phyloP scores from a whole-genome alignment of 2,888 invertebrate genomes.

The Acanthococcus lagerstroemiae region DNA sequence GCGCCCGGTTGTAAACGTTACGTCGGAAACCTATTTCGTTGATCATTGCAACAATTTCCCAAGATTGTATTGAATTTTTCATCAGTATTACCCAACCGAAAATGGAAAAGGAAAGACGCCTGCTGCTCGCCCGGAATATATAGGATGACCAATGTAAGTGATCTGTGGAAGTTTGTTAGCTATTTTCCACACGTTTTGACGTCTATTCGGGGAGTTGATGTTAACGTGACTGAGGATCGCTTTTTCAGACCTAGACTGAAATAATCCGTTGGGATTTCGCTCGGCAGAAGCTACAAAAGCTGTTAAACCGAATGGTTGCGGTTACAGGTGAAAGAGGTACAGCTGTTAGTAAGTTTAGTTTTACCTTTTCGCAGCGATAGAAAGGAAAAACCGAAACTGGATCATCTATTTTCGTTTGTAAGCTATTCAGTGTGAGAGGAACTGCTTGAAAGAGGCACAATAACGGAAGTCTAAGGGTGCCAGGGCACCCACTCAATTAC shows the following conservation, averaged over 20 bases:
- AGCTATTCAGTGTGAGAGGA: too few relatives aligned
- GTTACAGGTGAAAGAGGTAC: neutral
- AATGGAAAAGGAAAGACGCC: neutral
- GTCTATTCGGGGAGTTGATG: constrained; percentile 16
- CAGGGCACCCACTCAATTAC: too few relatives aligned
- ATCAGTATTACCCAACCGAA: constrained; percentile 2
- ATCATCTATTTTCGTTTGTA: too few relatives aligned
- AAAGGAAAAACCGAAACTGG: too few relatives aligned
- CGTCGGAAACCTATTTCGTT: constrained; percentile 21
- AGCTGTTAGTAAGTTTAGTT: too few relatives aligned
- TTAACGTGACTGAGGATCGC: constrained; percentile 28
- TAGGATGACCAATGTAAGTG: constrained; percentile 3
- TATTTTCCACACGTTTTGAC: constrained; percentile 26
- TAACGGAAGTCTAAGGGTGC: too few relatives aligned
- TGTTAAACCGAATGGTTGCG: neutral
- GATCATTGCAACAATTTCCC: constrained; percentile 26
- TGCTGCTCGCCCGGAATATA: neutral
- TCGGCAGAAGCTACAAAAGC: neutral
- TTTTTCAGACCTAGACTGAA: constrained; percentile 18
- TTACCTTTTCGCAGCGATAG: too few relatives aligned
- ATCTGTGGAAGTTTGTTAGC: constrained; percentile 28
- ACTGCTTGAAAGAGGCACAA: too few relatives aligned
- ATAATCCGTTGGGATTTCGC: constrained; percentile 25
- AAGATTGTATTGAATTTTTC: constrained; percentile 26
- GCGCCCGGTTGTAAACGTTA: too few relatives aligned